These are phyloP conservation scores for Phoenicopterus ruber DNA, from an alignment of 2,113 vertebrate species.

Conservation along the genomic window DNA sequence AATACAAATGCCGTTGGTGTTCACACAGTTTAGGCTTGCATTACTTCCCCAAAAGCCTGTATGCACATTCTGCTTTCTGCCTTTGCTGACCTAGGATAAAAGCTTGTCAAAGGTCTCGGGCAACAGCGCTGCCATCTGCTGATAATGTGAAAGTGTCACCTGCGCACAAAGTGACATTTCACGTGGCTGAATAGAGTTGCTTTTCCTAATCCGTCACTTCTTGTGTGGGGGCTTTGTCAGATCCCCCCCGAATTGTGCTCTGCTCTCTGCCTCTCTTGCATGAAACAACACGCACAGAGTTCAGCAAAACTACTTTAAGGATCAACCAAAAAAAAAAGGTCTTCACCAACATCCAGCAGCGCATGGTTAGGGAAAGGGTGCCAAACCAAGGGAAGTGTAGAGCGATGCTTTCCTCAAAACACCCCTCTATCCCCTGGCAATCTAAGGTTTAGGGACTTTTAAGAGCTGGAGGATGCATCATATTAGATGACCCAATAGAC, in stretches of 20 bases:
- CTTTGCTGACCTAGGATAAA: not conserved
- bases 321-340: not conserved
- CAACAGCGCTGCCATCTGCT: not conserved
- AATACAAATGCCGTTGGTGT: not conserved
- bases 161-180: not conserved
- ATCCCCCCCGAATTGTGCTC: fast-evolving
- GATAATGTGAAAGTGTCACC: not conserved
- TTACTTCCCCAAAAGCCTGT: not conserved
- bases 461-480: not conserved
- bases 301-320: not conserved
- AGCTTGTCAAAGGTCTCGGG: slow-evolving; percentile 15
- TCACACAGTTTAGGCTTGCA: not conserved
- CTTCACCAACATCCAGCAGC: not conserved
- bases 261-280: not conserved
- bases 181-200: not conserved
- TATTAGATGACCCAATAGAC: not conserved
- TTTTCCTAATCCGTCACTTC: not conserved
- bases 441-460: not conserved
- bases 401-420: not conserved
- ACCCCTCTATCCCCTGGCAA: not conserved
- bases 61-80: not conserved
- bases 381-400: not conserved
- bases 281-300: not conserved
- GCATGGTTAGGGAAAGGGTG: not conserved
- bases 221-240: not conserved